Conservation (phyloP, 2,888 invertebrate species). For the Chloromyia formosa region DNA sequence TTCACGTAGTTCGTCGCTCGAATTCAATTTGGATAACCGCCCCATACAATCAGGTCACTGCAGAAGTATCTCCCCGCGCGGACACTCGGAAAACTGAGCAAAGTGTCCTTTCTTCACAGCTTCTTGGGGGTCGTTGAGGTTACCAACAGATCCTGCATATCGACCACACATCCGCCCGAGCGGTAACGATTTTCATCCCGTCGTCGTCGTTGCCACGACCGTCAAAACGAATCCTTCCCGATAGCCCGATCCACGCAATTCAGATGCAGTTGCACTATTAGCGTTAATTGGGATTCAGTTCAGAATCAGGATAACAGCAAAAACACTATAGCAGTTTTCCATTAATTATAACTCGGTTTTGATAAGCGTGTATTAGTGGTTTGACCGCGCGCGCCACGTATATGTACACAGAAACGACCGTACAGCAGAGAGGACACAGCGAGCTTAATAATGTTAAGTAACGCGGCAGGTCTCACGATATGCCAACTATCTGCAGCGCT, state of each 20-base stretch:
- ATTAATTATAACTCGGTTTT: constrained; percentile 17
- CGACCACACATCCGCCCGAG: constrained; percentile 7
- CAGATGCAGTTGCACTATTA: constrained; percentile 26
- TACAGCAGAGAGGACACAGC: constrained; percentile 7
- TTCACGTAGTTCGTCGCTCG: background rate
- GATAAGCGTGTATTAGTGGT: background rate
- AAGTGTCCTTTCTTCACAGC: constrained; percentile 18
- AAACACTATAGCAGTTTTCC: constrained; percentile 24
- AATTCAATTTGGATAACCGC: background rate
- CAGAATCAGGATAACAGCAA: constrained; percentile 14
- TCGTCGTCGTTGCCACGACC: background rate
- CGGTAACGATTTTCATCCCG: constrained; percentile 1
- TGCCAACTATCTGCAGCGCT: background rate
- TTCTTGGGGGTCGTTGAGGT: constrained; percentile 4
- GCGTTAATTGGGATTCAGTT: constrained; percentile 25
- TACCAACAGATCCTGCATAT: constrained; percentile 13
- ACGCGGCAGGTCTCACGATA: constrained; percentile 13
- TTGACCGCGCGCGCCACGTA: background rate
- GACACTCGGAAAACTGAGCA: constrained; percentile 26
- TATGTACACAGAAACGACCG: background rate
- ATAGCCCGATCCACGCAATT: background rate
- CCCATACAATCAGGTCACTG: constrained; percentile 2
- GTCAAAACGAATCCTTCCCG: background rate
- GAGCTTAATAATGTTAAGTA: constrained; percentile 32
- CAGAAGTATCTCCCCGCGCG: background rate